Evolutionary conservation across 2,113 vertebrate genomes (phyloP).

Genomic region (Corythornis cristatus): DNA sequence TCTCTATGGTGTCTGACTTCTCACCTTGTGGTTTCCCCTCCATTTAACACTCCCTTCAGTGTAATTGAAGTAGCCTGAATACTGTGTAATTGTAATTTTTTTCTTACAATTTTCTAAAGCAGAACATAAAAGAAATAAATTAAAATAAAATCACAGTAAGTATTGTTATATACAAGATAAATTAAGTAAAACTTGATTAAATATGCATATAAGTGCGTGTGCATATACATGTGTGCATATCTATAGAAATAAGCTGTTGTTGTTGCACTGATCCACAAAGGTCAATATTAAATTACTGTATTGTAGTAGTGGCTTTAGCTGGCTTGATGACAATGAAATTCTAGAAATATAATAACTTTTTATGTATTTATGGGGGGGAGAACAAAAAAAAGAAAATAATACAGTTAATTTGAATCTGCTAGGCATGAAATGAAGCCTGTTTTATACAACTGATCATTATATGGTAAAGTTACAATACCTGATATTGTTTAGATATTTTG

Average conservation of each 20-base stretch:
- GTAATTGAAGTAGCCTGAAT: neutral
- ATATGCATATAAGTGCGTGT: accelerated
- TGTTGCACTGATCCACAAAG: neutral
- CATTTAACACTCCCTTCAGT: slow-evolving; percentile 3
- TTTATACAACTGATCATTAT: neutral
- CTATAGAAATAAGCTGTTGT: neutral
- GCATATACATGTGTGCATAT: accelerated
- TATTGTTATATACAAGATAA: neutral
- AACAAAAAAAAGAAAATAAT: neutral
- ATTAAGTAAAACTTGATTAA: neutral
- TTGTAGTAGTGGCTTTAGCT: neutral
- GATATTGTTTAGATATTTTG: neutral
- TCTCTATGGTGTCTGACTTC: neutral
- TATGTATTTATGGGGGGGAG: neutral
- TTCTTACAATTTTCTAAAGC: neutral
- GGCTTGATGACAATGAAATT: neutral
- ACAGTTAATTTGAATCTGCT: neutral
- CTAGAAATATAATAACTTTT: neutral
- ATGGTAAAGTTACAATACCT: neutral
- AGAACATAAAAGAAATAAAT: neutral
- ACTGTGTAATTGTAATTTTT: neutral
- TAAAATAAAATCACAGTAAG: too few relatives aligned
- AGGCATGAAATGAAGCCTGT: neutral
- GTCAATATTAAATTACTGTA: neutral
- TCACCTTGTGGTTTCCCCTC: neutral